A percentile compares a stretch with the other conserved stretches of the same genome.
Evolutionary conservation across 2,888 invertebrate species (phyloP).

Genomic region (Eubasilissa splendida): DNA sequence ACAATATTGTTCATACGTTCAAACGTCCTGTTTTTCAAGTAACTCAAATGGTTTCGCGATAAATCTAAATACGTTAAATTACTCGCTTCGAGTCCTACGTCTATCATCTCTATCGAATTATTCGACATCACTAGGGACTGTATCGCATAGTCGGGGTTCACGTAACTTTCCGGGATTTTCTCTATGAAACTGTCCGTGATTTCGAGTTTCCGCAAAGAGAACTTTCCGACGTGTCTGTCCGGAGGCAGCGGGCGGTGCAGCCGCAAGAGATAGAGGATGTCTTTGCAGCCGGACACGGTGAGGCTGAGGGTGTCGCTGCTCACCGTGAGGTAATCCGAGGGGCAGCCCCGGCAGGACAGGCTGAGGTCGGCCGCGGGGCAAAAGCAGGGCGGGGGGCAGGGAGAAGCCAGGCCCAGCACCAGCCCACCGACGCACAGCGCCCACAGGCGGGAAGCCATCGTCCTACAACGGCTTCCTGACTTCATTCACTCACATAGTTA

Average conservation of each 20-base stretch:
- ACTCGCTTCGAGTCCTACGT: constrained; percentile 54
- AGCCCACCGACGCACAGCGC: constrained; percentile 40
- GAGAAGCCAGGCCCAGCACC: constrained; percentile 50
- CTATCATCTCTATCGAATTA: constrained; percentile 50
- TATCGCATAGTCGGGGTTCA: constrained; percentile 51
- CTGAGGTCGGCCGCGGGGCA: constrained; percentile 47
- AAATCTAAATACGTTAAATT: constrained; percentile 75
- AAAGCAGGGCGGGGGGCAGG: constrained; percentile 47
- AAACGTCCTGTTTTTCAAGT: constrained; percentile 72
- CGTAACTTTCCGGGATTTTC: constrained; percentile 50
- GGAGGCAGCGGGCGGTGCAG: constrained; percentile 43
- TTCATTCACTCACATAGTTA: constrained; percentile 41
- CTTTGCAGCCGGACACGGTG: constrained; percentile 51
- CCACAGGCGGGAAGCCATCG: constrained; percentile 42
- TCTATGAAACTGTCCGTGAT: constrained; percentile 54
- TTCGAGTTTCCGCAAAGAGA: constrained; percentile 43
- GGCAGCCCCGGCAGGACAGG: constrained; percentile 55
- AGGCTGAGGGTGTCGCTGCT: constrained; percentile 49
- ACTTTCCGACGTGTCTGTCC: constrained; percentile 5
- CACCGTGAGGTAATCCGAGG: constrained; percentile 52
- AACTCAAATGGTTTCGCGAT: constrained; percentile 73
- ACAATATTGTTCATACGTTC: constrained; percentile 73
- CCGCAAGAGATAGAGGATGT: constrained; percentile 54
- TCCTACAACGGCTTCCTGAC: constrained; percentile 13
- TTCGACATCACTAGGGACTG: constrained; percentile 53